Percentiles rank a stretch among this genome's conserved stretches.
Conservation (phyloP, 2,888 invertebrate species). For the Tipula lateralis region DNA sequence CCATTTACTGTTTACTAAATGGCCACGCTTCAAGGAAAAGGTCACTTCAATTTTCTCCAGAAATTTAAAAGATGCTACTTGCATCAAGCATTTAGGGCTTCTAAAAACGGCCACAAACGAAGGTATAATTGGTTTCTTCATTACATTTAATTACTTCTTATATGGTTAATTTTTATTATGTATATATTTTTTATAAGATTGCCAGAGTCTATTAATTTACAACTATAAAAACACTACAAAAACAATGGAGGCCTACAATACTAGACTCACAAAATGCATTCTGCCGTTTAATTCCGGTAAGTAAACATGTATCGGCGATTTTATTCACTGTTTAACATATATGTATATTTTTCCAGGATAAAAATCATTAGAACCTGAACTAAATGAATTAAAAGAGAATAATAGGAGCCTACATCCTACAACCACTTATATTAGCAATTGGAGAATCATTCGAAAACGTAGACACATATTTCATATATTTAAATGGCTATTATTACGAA, state of each 20-base stretch:
- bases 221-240: background rate
- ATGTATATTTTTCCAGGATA: background rate
- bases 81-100: background rate
- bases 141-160: background rate
- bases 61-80: background rate
- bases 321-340: background rate
- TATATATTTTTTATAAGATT: background rate
- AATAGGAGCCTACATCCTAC: background rate
- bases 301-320: background rate
- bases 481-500: background rate
- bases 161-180: background rate
- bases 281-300: background rate
- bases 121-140: background rate
- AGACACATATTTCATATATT: background rate
- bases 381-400: background rate
- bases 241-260: background rate
- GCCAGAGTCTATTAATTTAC: background rate
- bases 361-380: background rate
- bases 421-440: background rate
- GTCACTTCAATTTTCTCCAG: background rate
- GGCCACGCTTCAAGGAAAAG: background rate
- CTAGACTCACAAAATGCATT: slow-evolving; percentile 26
- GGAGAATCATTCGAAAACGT: background rate
- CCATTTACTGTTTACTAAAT: background rate
- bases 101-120: background rate